Percentiles rank a stretch among this genome's conserved stretches.
Conservation (phyloP, 2,888 invertebrate species). For the Bruchidius siliquastri region DNA sequence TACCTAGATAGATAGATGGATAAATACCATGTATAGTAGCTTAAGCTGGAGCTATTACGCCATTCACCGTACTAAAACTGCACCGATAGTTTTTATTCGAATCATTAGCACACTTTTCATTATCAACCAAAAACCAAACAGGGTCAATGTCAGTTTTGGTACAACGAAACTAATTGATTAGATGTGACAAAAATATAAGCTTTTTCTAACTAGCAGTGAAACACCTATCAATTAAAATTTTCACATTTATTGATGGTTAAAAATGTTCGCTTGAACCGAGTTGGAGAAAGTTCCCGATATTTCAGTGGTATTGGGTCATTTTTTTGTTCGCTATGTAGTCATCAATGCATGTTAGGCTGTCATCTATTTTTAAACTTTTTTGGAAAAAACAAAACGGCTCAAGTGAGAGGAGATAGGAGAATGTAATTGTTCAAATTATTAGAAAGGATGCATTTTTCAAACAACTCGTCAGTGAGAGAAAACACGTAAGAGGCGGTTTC, state of each 20-base stretch:
- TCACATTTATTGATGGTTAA: neutral
- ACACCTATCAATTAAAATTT: neutral
- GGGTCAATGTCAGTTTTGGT: neutral
- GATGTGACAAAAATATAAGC: neutral
- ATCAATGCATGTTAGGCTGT: neutral
- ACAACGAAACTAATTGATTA: neutral
- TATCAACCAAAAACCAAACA: neutral
- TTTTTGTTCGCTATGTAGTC: neutral
- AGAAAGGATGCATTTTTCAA: neutral
- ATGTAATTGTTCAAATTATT: neutral
- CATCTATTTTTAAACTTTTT: neutral
- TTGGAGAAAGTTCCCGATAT: neutral
- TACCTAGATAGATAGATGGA: too few relatives aligned
- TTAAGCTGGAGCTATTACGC: too few relatives aligned
- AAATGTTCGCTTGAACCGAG: neutral
- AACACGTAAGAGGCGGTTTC: neutral
- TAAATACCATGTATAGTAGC: too few relatives aligned
- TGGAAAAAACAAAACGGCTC: neutral
- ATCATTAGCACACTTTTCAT: too few relatives aligned
- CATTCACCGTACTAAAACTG: too few relatives aligned
- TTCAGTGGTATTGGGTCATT: neutral
- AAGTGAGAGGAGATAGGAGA: neutral
- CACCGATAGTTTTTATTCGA: too few relatives aligned
- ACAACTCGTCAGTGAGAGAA: neutral
- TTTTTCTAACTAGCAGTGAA: neutral